Percentiles rank a stretch among this genome's conserved stretches.
Conservation (phyloP, 2,113 vertebrate species). For the Trachemys scripta region DNA sequence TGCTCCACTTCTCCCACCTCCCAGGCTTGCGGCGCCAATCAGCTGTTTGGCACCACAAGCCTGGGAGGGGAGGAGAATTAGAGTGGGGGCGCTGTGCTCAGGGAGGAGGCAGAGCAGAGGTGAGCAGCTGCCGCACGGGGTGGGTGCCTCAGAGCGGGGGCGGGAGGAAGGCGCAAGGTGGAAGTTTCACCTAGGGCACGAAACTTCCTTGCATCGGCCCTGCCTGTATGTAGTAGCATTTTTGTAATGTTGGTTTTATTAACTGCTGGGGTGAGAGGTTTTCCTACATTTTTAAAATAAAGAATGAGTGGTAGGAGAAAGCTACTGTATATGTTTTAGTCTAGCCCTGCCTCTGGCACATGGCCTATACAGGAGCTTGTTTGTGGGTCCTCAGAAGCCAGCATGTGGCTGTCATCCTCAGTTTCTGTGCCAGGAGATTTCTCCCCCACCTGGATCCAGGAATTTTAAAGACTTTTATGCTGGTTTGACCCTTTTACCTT, state of each 20-base stretch:
- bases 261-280: background rate
- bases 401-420: fast-evolving
- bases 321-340: fast-evolving
- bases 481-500: constrained; percentile 6
- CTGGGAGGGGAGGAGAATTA: too few species aligned
- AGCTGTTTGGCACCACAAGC: too few species aligned
- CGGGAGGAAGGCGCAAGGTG: too few species aligned
- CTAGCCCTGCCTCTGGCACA: background rate
- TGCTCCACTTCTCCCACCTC: too few species aligned
- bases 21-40: too few species aligned
- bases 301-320: background rate
- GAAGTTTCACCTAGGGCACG: too few species aligned
- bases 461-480: background rate
- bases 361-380: background rate
- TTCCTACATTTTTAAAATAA: background rate
- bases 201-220: too few species aligned
- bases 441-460: fast-evolving
- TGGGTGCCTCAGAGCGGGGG: too few species aligned
- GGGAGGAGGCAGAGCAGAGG: too few species aligned
- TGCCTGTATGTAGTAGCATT: background rate
- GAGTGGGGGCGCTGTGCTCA: too few species aligned
- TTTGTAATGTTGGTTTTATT: background rate
- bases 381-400: background rate
- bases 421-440: fast-evolving
- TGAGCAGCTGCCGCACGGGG: too few species aligned